These are phyloP conservation scores for Chrysaora quinquecirrha DNA, from an alignment of 30 jellyfish, hydroid and myxozoan species.

Conservation along the genomic window DNA sequence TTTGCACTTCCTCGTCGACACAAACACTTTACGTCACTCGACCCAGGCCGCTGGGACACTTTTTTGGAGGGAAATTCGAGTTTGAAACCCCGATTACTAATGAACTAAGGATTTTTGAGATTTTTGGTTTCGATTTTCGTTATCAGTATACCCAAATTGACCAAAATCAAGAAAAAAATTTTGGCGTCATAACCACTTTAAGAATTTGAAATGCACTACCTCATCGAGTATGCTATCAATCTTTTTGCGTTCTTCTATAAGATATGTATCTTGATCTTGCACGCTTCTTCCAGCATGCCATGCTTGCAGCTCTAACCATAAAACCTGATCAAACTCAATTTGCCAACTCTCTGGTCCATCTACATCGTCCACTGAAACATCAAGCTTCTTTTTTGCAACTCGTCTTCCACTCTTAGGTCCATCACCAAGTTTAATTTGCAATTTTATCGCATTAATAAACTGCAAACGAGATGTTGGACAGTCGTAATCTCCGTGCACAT, in stretches of 20 bases:
- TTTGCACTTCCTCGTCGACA: too few relatives aligned
- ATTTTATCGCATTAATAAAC: conserved; percentile 26
- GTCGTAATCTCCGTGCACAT: conserved; percentile 10
- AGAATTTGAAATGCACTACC: conserved; percentile 62
- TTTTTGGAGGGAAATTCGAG: too few relatives aligned
- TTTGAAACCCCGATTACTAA: too few relatives aligned
- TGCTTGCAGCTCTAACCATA: conserved; percentile 92
- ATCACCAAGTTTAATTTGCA: conserved; percentile 53
- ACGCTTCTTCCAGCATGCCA: conserved; percentile 68
- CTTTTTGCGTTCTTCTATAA: conserved; percentile 59
- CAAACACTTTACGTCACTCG: too few relatives aligned
- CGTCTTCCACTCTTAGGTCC: conserved; percentile 46
- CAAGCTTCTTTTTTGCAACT: neutral
- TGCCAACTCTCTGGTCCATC: conserved; percentile 40
- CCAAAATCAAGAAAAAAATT: too few relatives aligned
- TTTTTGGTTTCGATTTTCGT: too few relatives aligned
- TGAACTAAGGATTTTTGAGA: too few relatives aligned
- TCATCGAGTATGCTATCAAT: conserved; percentile 64
- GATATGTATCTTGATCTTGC: conserved; percentile 70
- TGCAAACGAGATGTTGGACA: conserved; percentile 53
- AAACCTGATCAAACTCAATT: conserved; percentile 70
- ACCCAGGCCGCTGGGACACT: too few relatives aligned
- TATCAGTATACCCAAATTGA: too few relatives aligned
- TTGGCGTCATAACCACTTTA: too few relatives aligned
- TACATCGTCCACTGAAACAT: neutral